These are phyloP conservation scores for Struthio camelus DNA, from an alignment of 2,113 vertebrate species.

Conservation along the genomic window DNA sequence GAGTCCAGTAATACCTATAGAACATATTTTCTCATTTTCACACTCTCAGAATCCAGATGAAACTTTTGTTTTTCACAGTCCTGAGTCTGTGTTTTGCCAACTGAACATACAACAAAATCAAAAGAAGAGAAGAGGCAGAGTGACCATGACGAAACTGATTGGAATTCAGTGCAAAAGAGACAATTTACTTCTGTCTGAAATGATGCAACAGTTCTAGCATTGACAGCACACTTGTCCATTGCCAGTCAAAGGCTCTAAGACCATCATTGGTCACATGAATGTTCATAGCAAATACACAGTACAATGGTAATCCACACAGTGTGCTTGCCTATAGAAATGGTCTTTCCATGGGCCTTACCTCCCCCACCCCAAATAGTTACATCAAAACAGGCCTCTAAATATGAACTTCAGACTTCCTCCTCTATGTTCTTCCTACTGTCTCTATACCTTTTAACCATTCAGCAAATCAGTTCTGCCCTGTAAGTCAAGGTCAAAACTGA, in stretches of 20 bases:
- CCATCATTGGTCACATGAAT: conserved; percentile 41
- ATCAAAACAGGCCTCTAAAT: not conserved
- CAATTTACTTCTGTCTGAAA: conserved; percentile 51
- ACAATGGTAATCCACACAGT: not conserved
- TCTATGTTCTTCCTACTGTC: not conserved
- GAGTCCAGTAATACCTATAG: conserved; percentile 45
- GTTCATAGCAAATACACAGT: conserved; percentile 51
- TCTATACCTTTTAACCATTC: conserved; percentile 5
- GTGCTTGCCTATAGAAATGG: not conserved
- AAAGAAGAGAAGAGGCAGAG: conserved; percentile 18
- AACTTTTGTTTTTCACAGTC: conserved; percentile 54
- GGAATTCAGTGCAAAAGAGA: conserved; percentile 39
- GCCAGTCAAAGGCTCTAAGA: conserved; percentile 21
- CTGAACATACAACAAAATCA: conserved; percentile 42
- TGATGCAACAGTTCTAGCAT: conserved; percentile 47
- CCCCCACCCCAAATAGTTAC: not conserved
- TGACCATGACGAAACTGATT: conserved; percentile 41
- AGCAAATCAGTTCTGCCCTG: conserved; percentile 2
- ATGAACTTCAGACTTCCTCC: not conserved
- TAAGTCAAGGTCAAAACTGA: conserved; percentile 61
- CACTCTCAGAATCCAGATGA: conserved; percentile 50
- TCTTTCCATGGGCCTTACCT: not conserved
- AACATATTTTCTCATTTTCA: conserved; percentile 54
- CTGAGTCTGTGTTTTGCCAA: conserved; percentile 56
- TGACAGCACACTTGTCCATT: not conserved